Evolutionary conservation across 2,797 vertebrate species (phyloP).

Genomic region (Ceryle rudis): DNA sequence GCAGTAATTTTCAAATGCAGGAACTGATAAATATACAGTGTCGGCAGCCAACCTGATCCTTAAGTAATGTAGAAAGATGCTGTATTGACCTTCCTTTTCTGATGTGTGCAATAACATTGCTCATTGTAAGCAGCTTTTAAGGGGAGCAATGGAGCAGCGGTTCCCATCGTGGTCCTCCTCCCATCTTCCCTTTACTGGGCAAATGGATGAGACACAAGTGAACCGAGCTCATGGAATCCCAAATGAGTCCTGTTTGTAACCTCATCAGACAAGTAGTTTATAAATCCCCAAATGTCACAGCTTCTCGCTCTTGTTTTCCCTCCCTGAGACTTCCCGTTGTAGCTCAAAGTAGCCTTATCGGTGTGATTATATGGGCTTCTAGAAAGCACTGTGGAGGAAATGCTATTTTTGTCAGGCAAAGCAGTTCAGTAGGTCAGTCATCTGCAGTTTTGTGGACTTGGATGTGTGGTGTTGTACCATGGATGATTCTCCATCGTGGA

Average conservation of each 20-base stretch:
- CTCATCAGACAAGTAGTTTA: background rate
- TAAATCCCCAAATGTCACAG: background rate
- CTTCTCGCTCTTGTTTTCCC: background rate
- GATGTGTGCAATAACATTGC: fast-evolving
- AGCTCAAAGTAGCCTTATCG: background rate
- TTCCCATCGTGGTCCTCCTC: background rate
- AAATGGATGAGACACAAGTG: background rate
- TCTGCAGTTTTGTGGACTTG: background rate
- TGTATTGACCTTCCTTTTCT: background rate
- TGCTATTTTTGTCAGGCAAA: fast-evolving
- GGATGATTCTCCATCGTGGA: fast-evolving
- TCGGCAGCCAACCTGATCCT: background rate
- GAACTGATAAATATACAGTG: background rate
- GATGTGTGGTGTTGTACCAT: fast-evolving
- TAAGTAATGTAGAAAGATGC: background rate
- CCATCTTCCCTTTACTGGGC: background rate
- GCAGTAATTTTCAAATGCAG: background rate
- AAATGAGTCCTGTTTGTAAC: background rate
- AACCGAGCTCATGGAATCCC: background rate
- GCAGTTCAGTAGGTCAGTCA: background rate
- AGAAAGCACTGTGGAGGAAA: background rate
- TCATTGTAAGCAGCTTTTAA: background rate
- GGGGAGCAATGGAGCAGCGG: background rate
- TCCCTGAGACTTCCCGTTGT: background rate
- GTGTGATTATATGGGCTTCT: background rate